Percentiles rank a stretch among this genome's conserved stretches.
phyloP scores from a whole-genome alignment of 2,888 invertebrate genomes.

The Tachina grossa region DNA sequence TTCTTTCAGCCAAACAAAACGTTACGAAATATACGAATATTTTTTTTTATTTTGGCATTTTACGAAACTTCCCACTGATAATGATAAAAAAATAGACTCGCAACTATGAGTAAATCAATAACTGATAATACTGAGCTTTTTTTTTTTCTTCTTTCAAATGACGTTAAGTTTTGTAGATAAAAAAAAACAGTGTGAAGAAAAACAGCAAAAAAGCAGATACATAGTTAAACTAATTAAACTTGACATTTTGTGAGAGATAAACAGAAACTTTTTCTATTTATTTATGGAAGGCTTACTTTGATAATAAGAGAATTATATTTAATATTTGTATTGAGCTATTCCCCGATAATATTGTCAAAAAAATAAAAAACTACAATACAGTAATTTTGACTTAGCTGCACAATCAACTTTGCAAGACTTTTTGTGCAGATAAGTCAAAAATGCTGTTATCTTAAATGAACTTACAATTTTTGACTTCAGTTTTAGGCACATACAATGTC shows the following conservation, averaged over 20 bases:
- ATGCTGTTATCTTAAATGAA: too few relatives aligned
- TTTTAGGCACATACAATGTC: too few relatives aligned
- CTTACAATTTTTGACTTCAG: too few relatives aligned
- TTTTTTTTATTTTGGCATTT: background rate
- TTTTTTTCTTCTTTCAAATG: background rate
- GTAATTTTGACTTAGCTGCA: too few relatives aligned
- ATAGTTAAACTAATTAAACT: background rate
- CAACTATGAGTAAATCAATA: background rate
- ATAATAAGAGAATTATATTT: too few relatives aligned
- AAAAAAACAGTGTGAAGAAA: background rate
- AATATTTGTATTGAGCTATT: too few relatives aligned
- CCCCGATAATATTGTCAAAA: too few relatives aligned
- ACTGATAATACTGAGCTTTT: background rate
- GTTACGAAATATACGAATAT: background rate
- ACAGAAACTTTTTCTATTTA: background rate
- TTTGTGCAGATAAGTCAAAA: too few relatives aligned
- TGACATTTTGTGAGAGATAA: background rate
- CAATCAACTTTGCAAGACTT: too few relatives aligned
- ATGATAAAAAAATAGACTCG: background rate
- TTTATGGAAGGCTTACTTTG: too few relatives aligned
- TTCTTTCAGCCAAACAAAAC: background rate
- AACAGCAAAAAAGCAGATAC: constrained; percentile 1
- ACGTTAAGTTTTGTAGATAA: constrained; percentile 15
- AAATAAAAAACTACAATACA: too few relatives aligned
- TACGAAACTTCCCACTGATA: background rate